Percentiles rank a stretch among this genome's conserved stretches.
phyloP scores from a whole-genome alignment of 2,888 invertebrate species.

The Prenolepis imparis region DNA sequence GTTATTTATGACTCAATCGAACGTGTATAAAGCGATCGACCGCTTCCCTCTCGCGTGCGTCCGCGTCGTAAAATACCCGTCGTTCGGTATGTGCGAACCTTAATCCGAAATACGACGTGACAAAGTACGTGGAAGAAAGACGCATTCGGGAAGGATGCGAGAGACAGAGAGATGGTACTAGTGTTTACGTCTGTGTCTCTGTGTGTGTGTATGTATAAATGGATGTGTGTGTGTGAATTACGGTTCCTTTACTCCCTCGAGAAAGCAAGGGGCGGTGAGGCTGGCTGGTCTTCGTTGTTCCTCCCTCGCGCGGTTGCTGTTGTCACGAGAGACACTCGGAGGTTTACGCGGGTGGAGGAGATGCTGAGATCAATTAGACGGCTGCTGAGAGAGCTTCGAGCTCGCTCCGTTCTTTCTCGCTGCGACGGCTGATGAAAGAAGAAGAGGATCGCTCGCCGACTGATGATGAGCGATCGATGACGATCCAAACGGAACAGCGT shows the following conservation, averaged over 20 bases:
- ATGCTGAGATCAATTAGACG: constrained; percentile 75
- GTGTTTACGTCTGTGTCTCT: not conserved
- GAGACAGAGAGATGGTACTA: constrained; percentile 19
- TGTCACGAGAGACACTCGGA: constrained; percentile 57
- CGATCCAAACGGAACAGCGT: not conserved
- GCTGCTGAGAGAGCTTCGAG: constrained; percentile 64
- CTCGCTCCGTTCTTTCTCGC: constrained; percentile 52
- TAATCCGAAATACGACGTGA: constrained; percentile 33
- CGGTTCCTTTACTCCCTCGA: constrained; percentile 52
- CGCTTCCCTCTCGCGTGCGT: not conserved
- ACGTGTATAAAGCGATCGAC: not conserved
- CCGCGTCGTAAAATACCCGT: constrained; percentile 23
- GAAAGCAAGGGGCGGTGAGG: constrained; percentile 65
- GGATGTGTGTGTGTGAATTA: constrained; percentile 15
- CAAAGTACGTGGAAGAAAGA: constrained; percentile 71
- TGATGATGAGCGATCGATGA: not conserved
- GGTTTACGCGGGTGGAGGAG: constrained; percentile 64
- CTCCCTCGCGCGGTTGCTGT: constrained; percentile 64
- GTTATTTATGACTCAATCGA: not conserved
- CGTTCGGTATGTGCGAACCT: constrained; percentile 35
- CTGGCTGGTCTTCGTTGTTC: constrained; percentile 75
- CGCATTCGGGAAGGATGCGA: constrained; percentile 58
- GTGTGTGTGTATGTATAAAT: not conserved
- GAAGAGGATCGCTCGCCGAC: constrained; percentile 12
- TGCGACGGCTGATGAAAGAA: constrained; percentile 18